phyloP scores from a whole-genome alignment of 2,797 vertebrate species.

The Neomorphus geoffroyi region DNA sequence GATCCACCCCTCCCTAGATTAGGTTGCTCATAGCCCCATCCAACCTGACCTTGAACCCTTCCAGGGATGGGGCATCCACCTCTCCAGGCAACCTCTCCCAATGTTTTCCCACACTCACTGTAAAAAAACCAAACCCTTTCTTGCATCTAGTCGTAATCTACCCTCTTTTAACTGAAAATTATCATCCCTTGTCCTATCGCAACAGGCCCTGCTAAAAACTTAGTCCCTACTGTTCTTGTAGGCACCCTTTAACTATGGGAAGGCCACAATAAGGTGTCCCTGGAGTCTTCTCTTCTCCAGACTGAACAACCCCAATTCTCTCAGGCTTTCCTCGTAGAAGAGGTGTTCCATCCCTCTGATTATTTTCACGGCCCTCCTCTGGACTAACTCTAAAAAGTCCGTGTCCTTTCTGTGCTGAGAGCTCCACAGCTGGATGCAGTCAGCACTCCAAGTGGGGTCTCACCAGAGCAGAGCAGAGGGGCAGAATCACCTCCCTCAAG shows the following conservation, averaged over 20 bases:
- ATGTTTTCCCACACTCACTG: background rate
- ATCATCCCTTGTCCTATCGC: accelerated
- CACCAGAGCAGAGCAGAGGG: background rate
- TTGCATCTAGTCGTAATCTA: background rate
- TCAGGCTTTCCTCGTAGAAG: background rate
- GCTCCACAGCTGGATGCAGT: background rate
- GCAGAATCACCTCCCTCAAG: background rate
- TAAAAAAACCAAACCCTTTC: background rate
- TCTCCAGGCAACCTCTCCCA: background rate
- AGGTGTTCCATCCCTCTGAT: background rate
- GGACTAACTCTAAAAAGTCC: background rate
- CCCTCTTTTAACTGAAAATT: background rate
- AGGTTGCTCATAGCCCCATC: background rate
- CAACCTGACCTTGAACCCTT: background rate
- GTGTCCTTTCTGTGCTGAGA: background rate
- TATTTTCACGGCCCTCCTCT: background rate
- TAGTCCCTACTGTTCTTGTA: background rate
- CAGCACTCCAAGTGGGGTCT: background rate
- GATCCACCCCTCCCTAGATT: background rate
- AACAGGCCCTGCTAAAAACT: background rate
- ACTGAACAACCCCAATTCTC: background rate
- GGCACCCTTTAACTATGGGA: background rate
- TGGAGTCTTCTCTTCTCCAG: background rate
- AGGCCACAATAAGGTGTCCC: background rate
- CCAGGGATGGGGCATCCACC: background rate